Percentiles rank a stretch among this genome's conserved stretches.
Evolutionary conservation across 2,797 vertebrate genomes (phyloP).

Genomic region (Danio choprae): DNA sequence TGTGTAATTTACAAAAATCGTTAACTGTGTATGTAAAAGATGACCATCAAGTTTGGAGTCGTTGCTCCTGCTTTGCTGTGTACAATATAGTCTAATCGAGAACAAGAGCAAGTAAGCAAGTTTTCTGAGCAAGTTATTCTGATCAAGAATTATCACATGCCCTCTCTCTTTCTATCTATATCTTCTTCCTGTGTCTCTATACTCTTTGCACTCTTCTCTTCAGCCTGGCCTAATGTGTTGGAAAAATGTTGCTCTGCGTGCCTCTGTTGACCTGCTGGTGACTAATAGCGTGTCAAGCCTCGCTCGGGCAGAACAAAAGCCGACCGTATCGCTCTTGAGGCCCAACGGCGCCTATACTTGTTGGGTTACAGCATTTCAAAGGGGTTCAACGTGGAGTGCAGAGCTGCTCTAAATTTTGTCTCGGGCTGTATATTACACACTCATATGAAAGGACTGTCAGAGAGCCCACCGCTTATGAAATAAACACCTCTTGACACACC

Average conservation of each 20-base stretch:
- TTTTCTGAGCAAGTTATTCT: too few relatives aligned
- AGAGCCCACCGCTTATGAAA: constrained; percentile 67
- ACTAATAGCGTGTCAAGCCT: constrained; percentile 72
- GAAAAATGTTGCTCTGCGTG: constrained; percentile 42
- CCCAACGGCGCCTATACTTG: constrained; percentile 72
- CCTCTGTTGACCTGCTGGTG: constrained; percentile 67
- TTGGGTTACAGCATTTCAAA: constrained; percentile 79
- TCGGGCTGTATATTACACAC: constrained; percentile 69
- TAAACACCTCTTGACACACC: constrained; percentile 72
- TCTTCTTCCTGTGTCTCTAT: neutral
- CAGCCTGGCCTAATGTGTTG: constrained; percentile 22
- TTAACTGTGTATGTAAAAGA: too few relatives aligned
- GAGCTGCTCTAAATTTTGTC: constrained; percentile 67
- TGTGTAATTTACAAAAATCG: too few relatives aligned
- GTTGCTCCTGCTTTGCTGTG: too few relatives aligned
- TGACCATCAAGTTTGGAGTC: too few relatives aligned
- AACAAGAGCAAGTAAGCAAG: too few relatives aligned
- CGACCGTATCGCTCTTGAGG: constrained; percentile 67
- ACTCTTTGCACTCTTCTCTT: neutral
- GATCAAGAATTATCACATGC: too few relatives aligned
- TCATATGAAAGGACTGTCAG: constrained; percentile 73
- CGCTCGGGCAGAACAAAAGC: constrained; percentile 69
- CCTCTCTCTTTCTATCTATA: neutral
- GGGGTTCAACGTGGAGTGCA: constrained; percentile 68
- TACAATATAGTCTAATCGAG: too few relatives aligned